Evolutionary conservation across 2,888 invertebrate genomes (phyloP).

Genomic region (Metallyticus violacea): DNA sequence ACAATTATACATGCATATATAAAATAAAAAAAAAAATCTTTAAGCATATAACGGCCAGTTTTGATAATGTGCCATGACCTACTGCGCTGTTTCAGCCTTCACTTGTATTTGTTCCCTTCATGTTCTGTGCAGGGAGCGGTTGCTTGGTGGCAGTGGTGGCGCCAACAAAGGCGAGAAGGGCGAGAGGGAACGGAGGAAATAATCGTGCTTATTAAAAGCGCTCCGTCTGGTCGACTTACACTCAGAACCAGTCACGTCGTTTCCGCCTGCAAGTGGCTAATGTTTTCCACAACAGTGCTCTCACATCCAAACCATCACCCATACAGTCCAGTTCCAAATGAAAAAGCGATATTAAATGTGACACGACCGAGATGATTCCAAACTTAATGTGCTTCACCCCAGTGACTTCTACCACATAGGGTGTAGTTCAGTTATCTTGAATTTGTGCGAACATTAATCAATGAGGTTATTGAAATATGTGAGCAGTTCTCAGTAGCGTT

Average conservation of each 20-base stretch:
- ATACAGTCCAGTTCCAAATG: background rate
- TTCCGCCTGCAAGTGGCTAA: background rate
- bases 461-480: background rate
- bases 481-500: too few species aligned
- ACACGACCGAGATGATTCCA: background rate
- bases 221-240: slow-evolving; percentile 20
- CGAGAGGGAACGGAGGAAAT: slow-evolving; percentile 15
- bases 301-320: too few species aligned
- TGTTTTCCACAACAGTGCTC: slow-evolving; percentile 4
- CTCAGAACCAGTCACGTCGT: background rate
- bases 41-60: too few species aligned
- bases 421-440: background rate
- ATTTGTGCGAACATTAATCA: background rate
- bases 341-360: background rate
- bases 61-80: too few species aligned
- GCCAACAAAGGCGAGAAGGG: background rate
- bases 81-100: too few species aligned
- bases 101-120: background rate
- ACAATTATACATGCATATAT: too few species aligned
- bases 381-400: background rate
- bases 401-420: too few species aligned
- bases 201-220: slow-evolving; percentile 33
- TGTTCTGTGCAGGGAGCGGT: background rate
- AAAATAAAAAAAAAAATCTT: too few species aligned
- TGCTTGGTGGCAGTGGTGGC: background rate